A percentile compares a stretch with the other conserved stretches of the same genome.
These are phyloP conservation scores for Thaumetopoea pityocampa DNA, from an alignment of 1,140 invertebrate species.

Conservation along the genomic window DNA sequence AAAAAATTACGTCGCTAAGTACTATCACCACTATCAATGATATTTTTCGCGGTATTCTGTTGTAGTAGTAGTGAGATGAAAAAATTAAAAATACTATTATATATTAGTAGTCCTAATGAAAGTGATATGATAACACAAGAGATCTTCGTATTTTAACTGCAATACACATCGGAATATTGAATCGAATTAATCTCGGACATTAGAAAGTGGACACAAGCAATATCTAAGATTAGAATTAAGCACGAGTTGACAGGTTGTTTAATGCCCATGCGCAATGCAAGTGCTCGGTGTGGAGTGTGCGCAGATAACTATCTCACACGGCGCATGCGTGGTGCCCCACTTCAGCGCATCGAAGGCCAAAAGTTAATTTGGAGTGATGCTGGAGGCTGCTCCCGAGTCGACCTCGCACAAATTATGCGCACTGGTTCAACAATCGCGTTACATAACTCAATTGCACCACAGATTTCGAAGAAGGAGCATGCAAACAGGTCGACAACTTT, in stretches of 20 bases:
- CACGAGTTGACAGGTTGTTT: conserved; percentile 14
- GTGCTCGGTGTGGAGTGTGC: conserved; percentile 16
- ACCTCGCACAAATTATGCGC: conserved; percentile 45
- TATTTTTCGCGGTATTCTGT: too few species aligned
- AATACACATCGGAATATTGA: too few species aligned
- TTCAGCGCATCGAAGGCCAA: conserved; percentile 41
- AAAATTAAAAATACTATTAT: too few species aligned
- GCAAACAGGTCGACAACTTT: conserved; percentile 8
- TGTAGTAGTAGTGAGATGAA: too few species aligned
- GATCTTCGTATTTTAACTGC: too few species aligned
- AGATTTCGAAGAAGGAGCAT: background rate
- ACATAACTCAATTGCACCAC: conserved; percentile 19
- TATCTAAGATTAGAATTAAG: background rate
- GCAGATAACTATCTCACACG: conserved; percentile 19
- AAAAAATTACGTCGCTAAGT: too few species aligned
- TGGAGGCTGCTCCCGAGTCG: conserved; percentile 33
- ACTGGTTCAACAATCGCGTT: conserved; percentile 30
- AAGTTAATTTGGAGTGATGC: conserved; percentile 52
- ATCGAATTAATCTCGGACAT: conserved; percentile 5
- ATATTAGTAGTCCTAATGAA: too few species aligned
- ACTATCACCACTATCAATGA: too few species aligned
- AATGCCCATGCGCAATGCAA: conserved; percentile 14
- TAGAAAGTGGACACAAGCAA: conserved; percentile 14
- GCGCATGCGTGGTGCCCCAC: conserved; percentile 35
- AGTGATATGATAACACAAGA: too few species aligned